These are phyloP conservation scores for Dryococelus australis DNA, from an alignment of 2,888 invertebrate genomes.

Conservation along the genomic window DNA sequence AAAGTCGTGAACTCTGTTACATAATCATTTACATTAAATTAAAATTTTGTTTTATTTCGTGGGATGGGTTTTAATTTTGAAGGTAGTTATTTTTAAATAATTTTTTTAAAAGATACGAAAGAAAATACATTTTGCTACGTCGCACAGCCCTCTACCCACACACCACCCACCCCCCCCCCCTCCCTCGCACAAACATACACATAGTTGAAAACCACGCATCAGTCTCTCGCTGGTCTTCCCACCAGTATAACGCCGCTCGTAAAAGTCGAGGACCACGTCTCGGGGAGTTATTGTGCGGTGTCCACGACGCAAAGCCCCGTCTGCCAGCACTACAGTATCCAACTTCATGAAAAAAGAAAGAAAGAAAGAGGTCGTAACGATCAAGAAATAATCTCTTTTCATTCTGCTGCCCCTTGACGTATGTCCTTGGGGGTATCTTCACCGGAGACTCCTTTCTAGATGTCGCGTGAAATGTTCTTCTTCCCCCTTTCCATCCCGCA, in stretches of 20 bases:
- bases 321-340: too few relatives aligned
- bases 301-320: background rate
- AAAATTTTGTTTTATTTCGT: too few relatives aligned
- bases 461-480: background rate
- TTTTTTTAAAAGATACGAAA: too few relatives aligned
- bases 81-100: too few relatives aligned
- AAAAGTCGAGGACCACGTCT: background rate
- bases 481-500: background rate
- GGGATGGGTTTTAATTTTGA: too few relatives aligned
- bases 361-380: background rate
- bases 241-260: background rate
- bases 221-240: background rate
- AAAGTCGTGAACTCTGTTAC: too few relatives aligned
- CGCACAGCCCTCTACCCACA: too few relatives aligned
- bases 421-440: background rate
- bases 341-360: background rate
- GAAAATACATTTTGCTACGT: too few relatives aligned
- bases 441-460: background rate
- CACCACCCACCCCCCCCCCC: too few relatives aligned
- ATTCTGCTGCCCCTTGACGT: background rate
- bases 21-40: too few relatives aligned
- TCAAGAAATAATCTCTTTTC: constrained; percentile 8
- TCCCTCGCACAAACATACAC: too few relatives aligned
- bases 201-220: too few relatives aligned
- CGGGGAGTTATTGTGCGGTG: background rate